Conservation (phyloP, 2,888 invertebrate species). For the Harpalus rufipes region DNA sequence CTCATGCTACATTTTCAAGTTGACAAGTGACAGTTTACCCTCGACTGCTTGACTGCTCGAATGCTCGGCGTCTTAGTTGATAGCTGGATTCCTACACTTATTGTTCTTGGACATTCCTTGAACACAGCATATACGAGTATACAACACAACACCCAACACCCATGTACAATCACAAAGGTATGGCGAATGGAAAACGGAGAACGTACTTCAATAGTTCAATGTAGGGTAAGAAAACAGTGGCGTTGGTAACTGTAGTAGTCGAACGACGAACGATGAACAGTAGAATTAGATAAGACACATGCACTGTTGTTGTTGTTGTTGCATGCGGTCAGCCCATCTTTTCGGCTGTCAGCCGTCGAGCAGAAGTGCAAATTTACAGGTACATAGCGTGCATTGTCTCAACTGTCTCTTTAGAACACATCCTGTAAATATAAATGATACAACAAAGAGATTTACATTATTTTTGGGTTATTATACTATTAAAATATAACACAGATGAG, state of each 20-base stretch:
- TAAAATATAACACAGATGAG: background rate
- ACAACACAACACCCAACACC: no score
- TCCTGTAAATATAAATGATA: background rate
- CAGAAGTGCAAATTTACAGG: slow-evolving; percentile 76
- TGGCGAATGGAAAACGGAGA: background rate
- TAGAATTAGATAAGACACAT: slow-evolving; percentile 48
- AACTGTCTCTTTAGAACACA: slow-evolving; percentile 71
- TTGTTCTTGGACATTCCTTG: slow-evolving; percentile 50
- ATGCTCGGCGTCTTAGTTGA: background rate
- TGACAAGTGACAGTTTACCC: slow-evolving; percentile 63
- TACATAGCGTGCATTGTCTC: slow-evolving; percentile 76
- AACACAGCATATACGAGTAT: background rate
- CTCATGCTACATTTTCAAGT: slow-evolving; percentile 61
- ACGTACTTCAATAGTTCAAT: background rate
- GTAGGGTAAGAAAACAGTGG: background rate
- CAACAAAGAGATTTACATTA: slow-evolving; percentile 74
- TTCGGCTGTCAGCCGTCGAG: slow-evolving; percentile 73
- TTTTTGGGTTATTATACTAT: slow-evolving; percentile 73
- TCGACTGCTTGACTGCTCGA: slow-evolving; percentile 1
- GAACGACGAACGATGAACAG: background rate
- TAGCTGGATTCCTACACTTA: slow-evolving; percentile 31
- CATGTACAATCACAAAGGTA: background rate
- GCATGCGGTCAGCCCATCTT: slow-evolving; percentile 76
- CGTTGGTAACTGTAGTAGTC: background rate
- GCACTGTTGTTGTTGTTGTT: slow-evolving; percentile 72